These are phyloP conservation scores for Tiphia femorata DNA, from an alignment of 2,888 invertebrate species.

Conservation along the genomic window DNA sequence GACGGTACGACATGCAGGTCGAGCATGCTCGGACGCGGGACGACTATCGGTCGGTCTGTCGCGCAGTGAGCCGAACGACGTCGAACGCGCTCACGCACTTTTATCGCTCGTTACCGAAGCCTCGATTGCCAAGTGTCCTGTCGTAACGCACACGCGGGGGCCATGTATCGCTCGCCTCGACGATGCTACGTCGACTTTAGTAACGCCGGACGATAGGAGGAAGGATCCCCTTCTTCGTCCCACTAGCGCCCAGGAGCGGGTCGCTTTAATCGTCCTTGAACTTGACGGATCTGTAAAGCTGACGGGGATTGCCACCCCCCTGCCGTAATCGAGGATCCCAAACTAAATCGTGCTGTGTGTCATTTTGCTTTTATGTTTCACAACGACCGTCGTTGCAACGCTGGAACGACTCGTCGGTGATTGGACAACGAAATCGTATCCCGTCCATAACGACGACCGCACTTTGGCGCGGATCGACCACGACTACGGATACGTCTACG, in stretches of 20 bases:
- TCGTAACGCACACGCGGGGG: too few species aligned
- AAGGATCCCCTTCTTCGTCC: too few species aligned
- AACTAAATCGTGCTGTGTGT: conserved; percentile 44
- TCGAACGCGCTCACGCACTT: conserved; percentile 16
- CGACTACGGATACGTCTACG: neutral
- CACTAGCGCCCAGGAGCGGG: too few species aligned
- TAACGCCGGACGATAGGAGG: too few species aligned
- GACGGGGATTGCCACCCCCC: too few species aligned
- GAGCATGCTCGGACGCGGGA: conserved; percentile 31
- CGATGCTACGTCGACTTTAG: too few species aligned
- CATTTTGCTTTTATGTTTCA: conserved; percentile 38
- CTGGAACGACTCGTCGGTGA: neutral
- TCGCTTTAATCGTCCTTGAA: too few species aligned
- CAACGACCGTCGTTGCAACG: conserved; percentile 1
- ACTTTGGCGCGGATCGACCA: conserved; percentile 5
- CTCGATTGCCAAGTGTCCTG: conserved; percentile 43
- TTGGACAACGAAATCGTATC: conserved; percentile 13
- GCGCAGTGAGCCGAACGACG: conserved; percentile 35
- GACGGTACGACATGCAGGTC: conserved; percentile 37
- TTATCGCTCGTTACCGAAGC: neutral
- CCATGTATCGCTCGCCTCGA: too few species aligned
- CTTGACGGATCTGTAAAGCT: too few species aligned
- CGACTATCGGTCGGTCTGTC: conserved; percentile 24
- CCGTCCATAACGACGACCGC: conserved; percentile 9
- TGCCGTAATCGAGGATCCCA: too few species aligned